Percentiles rank a stretch among this genome's conserved stretches.
Evolutionary conservation across 1,140 invertebrate species (phyloP).

Genomic region (Zaprionus kolodkinae): DNA sequence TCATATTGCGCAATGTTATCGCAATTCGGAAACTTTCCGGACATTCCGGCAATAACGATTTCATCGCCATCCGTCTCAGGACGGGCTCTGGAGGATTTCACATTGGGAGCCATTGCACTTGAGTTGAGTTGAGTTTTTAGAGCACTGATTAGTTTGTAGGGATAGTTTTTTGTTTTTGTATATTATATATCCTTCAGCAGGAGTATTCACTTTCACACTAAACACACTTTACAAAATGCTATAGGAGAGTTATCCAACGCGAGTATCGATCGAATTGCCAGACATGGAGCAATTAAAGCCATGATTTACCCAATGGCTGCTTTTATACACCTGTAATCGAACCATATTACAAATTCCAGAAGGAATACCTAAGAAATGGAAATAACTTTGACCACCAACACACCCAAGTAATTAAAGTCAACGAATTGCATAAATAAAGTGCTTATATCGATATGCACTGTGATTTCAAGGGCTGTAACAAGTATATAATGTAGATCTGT

Average conservation of each 20-base stretch:
- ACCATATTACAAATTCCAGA: conserved; percentile 64
- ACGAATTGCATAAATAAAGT: conserved; percentile 62
- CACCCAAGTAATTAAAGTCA: conserved; percentile 63
- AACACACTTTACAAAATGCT: conserved; percentile 20
- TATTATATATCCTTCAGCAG: conserved; percentile 21
- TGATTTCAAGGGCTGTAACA: conserved; percentile 28
- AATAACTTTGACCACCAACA: conserved; percentile 69
- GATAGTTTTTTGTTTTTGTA: conserved; percentile 14
- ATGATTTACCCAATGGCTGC: conserved; percentile 30
- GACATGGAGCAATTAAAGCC: conserved; percentile 64
- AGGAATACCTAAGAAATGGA: conserved; percentile 44
- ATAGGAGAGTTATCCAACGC: conserved; percentile 38
- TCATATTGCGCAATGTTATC: conserved; percentile 91
- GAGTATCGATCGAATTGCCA: conserved; percentile 55
- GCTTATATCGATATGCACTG: conserved; percentile 45
- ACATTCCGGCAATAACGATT: conserved; percentile 91
- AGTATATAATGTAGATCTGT: conserved; percentile 27
- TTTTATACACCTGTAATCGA: conserved; percentile 64
- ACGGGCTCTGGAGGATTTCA: conserved; percentile 64
- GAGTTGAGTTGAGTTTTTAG: conserved; percentile 22
- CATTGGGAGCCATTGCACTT: conserved; percentile 37
- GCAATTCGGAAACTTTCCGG: conserved; percentile 94
- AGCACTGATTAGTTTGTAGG: conserved; percentile 25
- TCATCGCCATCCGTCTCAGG: conserved; percentile 88
- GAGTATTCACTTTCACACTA: conserved; percentile 14